Evolutionary conservation across 2,113 vertebrate genomes (phyloP).

Genomic region (Thryonomys swinderianus): DNA sequence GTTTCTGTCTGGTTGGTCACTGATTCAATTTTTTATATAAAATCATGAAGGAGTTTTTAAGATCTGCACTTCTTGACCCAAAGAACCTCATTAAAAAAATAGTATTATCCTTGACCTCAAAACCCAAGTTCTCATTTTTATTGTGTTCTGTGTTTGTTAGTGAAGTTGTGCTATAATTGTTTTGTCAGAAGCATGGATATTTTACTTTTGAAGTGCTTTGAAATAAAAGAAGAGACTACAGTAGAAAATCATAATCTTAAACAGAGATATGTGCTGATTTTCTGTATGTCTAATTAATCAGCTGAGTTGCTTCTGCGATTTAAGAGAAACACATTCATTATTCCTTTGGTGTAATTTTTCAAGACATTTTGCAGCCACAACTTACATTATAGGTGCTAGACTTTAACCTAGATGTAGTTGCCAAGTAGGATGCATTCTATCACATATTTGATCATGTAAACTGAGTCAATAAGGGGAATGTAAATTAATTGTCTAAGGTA

Average conservation of each 20-base stretch:
- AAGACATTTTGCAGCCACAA: constrained; percentile 8
- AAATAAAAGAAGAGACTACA: neutral
- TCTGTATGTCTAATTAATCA: neutral
- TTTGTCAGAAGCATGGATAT: neutral
- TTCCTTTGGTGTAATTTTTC: neutral
- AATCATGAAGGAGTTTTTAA: neutral
- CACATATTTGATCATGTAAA: neutral
- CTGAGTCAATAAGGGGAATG: neutral
- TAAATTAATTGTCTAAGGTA: neutral
- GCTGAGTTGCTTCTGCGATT: neutral
- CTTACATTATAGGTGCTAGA: constrained; percentile 27
- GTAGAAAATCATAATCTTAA: neutral
- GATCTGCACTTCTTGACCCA: neutral
- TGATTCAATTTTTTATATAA: too few relatives aligned
- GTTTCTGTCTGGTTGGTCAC: neutral
- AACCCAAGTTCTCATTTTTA: neutral
- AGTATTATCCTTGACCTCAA: neutral
- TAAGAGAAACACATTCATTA: neutral
- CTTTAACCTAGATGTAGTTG: neutral
- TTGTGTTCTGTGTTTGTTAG: neutral
- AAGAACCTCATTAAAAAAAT: neutral
- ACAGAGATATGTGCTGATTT: too few relatives aligned
- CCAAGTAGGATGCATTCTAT: neutral
- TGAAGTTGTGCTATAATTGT: neutral
- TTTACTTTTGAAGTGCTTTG: constrained; percentile 14